Conservation (phyloP, 2,113 vertebrate species). For the Mormyrus lacerda region DNA sequence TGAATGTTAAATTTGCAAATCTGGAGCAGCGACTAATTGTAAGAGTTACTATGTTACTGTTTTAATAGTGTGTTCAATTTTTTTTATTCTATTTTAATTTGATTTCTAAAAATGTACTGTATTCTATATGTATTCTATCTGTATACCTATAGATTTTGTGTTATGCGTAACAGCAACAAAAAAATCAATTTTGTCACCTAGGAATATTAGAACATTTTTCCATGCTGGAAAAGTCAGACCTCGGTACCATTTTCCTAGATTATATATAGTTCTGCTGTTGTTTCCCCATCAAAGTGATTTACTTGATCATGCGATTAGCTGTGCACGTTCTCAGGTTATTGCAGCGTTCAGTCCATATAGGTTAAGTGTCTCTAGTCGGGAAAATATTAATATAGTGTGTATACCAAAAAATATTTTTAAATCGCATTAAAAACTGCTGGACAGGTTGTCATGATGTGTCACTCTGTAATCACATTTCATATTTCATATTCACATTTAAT, state of each 20-base stretch:
- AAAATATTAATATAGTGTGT: not conserved
- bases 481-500: too few relatives aligned
- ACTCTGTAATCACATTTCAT: not conserved
- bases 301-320: not conserved
- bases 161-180: not conserved
- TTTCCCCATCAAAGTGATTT: not conserved
- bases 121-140: not conserved
- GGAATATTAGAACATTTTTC: not conserved
- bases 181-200: not conserved
- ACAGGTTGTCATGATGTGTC: not conserved
- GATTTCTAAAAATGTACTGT: not conserved
- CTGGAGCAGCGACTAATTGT: not conserved
- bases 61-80: not conserved
- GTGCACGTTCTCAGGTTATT: not conserved
- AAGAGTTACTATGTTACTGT: not conserved
- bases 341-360: not conserved
- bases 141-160: not conserved
- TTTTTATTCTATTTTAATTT: not conserved
- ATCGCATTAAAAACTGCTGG: not conserved
- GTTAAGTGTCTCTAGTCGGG: not conserved
- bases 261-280: not conserved
- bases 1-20: not conserved
- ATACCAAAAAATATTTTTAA: not conserved
- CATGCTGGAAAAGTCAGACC: not conserved
- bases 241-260: not conserved